phyloP scores from a whole-genome alignment of 2,113 vertebrate genomes.

The Bubo bubo region DNA sequence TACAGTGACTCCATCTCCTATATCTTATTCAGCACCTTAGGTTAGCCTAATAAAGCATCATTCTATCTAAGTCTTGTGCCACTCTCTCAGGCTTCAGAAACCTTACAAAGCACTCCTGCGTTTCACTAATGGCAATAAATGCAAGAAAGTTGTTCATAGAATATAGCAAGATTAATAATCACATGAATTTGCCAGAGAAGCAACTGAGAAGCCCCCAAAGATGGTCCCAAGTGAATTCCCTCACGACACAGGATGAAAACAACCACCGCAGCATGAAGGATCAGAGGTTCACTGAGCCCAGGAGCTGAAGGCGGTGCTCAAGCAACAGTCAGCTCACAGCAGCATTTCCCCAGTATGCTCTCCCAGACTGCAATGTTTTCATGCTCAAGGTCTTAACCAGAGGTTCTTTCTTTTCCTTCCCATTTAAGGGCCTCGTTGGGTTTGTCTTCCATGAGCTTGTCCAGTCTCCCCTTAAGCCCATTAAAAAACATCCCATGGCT shows the following conservation, averaged over 20 bases:
- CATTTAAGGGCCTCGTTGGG: background rate
- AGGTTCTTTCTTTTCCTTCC: background rate
- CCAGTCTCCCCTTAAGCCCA: background rate
- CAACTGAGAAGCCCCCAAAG: background rate
- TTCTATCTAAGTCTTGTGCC: background rate
- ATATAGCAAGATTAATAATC: background rate
- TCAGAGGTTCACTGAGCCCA: background rate
- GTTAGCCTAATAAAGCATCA: background rate
- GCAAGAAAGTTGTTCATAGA: background rate
- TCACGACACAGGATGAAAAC: background rate
- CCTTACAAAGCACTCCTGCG: background rate
- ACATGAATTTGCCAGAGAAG: background rate
- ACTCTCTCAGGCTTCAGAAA: background rate
- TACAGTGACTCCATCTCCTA: slow-evolving; percentile 13
- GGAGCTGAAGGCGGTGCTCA: background rate
- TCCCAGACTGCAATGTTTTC: background rate
- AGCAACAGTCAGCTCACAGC: background rate
- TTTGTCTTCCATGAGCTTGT: background rate
- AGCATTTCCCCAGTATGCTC: background rate
- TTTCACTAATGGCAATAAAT: background rate
- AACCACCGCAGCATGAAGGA: background rate
- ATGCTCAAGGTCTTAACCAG: background rate
- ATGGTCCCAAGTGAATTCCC: background rate
- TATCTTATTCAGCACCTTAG: slow-evolving; percentile 26
- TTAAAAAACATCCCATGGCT: background rate